Percentiles rank a stretch among this genome's conserved stretches.
These are phyloP conservation scores for Chymomyza procnemis DNA, from an alignment of 2,888 invertebrate species.

Conservation along the genomic window DNA sequence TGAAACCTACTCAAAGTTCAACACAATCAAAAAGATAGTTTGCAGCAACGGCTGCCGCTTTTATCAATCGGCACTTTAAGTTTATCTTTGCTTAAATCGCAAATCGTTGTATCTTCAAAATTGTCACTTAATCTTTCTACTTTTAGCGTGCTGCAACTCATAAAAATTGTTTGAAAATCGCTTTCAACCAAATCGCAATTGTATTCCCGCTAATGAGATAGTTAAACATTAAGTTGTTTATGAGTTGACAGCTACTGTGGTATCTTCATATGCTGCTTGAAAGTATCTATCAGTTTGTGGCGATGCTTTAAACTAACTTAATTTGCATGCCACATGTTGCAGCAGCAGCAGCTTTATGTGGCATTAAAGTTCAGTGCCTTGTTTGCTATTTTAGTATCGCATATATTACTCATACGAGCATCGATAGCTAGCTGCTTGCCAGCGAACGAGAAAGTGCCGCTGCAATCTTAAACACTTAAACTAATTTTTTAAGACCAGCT, in stretches of 20 bases:
- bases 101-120: not conserved
- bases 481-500: constrained; percentile 17
- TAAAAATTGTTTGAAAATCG: too few species aligned
- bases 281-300: not conserved
- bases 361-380: constrained; percentile 54
- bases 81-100: not conserved
- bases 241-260: not conserved
- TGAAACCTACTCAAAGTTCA: too few species aligned
- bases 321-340: not conserved
- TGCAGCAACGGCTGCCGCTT: too few species aligned
- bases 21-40: too few species aligned
- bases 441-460: not conserved
- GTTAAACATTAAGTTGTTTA: not conserved
- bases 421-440: not conserved
- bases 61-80: too few species aligned
- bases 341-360: constrained; percentile 42
- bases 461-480: constrained; percentile 7
- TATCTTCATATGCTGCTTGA: not conserved
- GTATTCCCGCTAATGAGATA: not conserved
- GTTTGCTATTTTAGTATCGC: not conserved
- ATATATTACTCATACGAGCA: not conserved
- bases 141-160: not conserved
- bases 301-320: not conserved
- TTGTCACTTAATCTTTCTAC: not conserved
- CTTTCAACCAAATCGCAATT: not conserved